Percentiles rank a stretch among this genome's conserved stretches.
phyloP scores from a whole-genome alignment of 2,888 invertebrate species.

The Melipona bicolor region DNA sequence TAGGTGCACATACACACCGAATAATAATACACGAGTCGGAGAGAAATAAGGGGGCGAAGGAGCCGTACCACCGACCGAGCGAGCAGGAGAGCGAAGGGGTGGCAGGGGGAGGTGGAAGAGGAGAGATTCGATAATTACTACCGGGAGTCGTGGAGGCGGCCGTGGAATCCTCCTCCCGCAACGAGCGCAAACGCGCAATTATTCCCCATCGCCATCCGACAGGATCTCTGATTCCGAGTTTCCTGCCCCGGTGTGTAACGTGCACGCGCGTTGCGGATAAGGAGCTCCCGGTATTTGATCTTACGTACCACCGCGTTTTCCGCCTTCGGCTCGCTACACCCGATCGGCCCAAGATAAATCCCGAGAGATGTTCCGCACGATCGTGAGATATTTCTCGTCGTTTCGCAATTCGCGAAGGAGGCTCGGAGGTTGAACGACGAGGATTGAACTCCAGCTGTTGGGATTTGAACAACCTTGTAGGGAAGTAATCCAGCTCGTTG shows the following conservation, averaged over 20 bases:
- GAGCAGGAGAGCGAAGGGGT: conserved; percentile 42
- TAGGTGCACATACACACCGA: conserved; percentile 76
- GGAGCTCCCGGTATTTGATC: conserved; percentile 69
- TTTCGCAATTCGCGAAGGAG: neutral
- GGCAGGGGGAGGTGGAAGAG: conserved; percentile 36
- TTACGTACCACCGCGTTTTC: conserved; percentile 50
- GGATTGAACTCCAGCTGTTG: no score
- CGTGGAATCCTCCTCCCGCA: conserved; percentile 81
- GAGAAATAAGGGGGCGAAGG: conserved; percentile 54
- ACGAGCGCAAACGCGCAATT: conserved; percentile 83
- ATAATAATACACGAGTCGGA: conserved; percentile 78
- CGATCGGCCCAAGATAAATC: conserved; percentile 41
- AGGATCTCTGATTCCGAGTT: conserved; percentile 80
- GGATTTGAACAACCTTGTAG: no score
- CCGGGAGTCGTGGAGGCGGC: conserved; percentile 83
- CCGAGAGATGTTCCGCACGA: neutral
- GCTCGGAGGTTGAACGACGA: no score
- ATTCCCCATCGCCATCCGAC: conserved; percentile 78
- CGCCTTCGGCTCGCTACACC: conserved; percentile 10
- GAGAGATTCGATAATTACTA: conserved; percentile 83
- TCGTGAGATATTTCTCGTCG: conserved; percentile 10
- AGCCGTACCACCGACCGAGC: conserved; percentile 44
- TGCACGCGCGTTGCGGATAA: conserved; percentile 50
- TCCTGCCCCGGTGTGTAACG: conserved; percentile 66
- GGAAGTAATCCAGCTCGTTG: no score